Conservation (phyloP, 2,888 invertebrate species). For the Lissocephala sabroskyi region DNA sequence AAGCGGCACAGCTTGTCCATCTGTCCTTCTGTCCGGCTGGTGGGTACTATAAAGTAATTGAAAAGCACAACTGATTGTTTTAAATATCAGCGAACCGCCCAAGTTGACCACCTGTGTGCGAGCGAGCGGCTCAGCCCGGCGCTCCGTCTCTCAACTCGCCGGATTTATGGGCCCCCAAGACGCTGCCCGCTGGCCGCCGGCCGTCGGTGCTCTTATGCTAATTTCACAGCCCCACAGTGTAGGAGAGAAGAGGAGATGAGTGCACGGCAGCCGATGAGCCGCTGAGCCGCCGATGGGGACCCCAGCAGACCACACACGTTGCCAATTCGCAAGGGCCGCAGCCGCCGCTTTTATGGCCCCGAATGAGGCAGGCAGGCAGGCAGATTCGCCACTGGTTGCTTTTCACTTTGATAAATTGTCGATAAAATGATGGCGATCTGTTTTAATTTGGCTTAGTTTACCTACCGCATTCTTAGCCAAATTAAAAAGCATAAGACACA, state of each 20-base stretch:
- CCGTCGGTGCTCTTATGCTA: constrained; percentile 42
- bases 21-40: too few species aligned
- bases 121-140: constrained; percentile 10
- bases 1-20: too few species aligned
- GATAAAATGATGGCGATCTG: constrained; percentile 63
- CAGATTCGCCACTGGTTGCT: constrained; percentile 63
- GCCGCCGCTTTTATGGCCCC: constrained; percentile 35
- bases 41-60: constrained; percentile 63
- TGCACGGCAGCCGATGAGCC: not conserved
- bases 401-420: constrained; percentile 61
- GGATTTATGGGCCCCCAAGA: constrained; percentile 18
- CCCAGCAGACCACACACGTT: constrained; percentile 53
- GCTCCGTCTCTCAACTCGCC: constrained; percentile 1
- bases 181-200: not conserved
- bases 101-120: constrained; percentile 56
- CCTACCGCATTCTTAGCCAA: constrained; percentile 63
- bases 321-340: constrained; percentile 11
- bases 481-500: constrained; percentile 33
- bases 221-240: constrained; percentile 41
- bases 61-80: constrained; percentile 65
- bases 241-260: not conserved
- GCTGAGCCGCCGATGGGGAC: constrained; percentile 16
- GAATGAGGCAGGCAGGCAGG: too few species aligned
- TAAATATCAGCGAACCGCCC: constrained; percentile 60
- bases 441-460: constrained; percentile 62